A percentile compares a stretch with the other conserved stretches of the same genome.
These are phyloP conservation scores for Morpho helenor DNA, from an alignment of 2,888 invertebrate species.

Conservation along the genomic window DNA sequence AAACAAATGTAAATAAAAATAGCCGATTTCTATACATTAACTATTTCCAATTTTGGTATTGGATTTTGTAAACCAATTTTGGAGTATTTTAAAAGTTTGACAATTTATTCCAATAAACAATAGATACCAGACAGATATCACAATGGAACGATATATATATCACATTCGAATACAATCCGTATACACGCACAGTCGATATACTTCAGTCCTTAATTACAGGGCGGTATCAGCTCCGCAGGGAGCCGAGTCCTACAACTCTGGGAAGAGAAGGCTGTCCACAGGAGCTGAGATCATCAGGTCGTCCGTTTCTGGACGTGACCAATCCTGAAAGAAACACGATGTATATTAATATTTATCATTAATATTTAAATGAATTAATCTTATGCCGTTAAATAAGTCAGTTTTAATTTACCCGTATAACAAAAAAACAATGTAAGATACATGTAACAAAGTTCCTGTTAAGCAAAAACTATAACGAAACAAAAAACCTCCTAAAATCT, in stretches of 20 bases:
- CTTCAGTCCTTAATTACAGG: constrained; percentile 18
- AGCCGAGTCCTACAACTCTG: constrained; percentile 54
- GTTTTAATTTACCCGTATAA: no score
- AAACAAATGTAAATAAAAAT: no score
- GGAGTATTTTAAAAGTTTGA: not conserved
- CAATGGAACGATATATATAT: not conserved
- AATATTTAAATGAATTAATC: no score
- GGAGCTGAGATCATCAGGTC: constrained; percentile 62
- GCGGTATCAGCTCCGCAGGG: constrained; percentile 22
- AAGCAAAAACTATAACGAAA: no score
- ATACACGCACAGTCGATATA: not conserved
- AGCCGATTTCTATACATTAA: no score
- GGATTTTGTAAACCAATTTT: not conserved
- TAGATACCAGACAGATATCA: not conserved
- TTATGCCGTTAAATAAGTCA: no score
- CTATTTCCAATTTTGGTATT: no score
- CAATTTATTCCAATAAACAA: not conserved
- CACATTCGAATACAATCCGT: not conserved
- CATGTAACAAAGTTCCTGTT: no score
- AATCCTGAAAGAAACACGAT: constrained; percentile 46
- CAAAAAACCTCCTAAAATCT: no score
- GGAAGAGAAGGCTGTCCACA: constrained; percentile 60
- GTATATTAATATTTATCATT: no score
- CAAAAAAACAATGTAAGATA: no score
- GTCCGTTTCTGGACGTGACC: constrained; percentile 59